Evolutionary conservation across 2,888 invertebrate species (phyloP).

Genomic region (Drosophila mercatorum): DNA sequence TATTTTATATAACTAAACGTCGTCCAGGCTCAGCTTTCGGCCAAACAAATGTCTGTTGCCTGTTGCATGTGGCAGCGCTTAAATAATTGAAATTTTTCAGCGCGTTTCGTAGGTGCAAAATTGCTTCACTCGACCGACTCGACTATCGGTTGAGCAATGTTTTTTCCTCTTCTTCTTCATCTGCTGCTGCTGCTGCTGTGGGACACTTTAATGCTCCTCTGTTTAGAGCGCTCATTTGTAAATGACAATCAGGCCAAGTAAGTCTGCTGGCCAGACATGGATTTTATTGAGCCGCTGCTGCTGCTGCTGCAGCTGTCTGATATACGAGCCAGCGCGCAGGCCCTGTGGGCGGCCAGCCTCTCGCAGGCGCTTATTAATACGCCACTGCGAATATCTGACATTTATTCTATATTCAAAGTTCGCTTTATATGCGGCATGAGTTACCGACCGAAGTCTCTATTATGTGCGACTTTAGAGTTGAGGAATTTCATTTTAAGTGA

Average conservation of each 20-base stretch:
- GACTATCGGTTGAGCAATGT: slow-evolving; percentile 50
- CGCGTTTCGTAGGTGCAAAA: slow-evolving; percentile 64
- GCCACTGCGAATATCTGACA: slow-evolving; percentile 19
- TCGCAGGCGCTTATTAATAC: slow-evolving; percentile 15
- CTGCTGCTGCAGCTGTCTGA: slow-evolving; percentile 15
- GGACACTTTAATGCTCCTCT: slow-evolving; percentile 48
- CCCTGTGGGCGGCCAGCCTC: slow-evolving; percentile 46
- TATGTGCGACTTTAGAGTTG: slow-evolving; percentile 6
- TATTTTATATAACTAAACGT: slow-evolving; percentile 69
- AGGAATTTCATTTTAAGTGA: not conserved
- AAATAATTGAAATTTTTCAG: slow-evolving; percentile 67
- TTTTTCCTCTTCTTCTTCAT: not conserved
- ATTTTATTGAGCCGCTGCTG: slow-evolving; percentile 34
- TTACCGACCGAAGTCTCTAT: slow-evolving; percentile 15
- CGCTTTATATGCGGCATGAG: slow-evolving; percentile 12
- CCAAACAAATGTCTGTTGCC: slow-evolving; percentile 26
- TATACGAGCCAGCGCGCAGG: slow-evolving; percentile 21
- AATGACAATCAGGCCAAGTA: slow-evolving; percentile 55
- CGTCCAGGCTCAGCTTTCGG: slow-evolving; percentile 27
- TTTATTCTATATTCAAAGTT: slow-evolving; percentile 21
- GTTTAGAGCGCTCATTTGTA: slow-evolving; percentile 55
- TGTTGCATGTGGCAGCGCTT: slow-evolving; percentile 32
- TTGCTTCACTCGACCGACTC: slow-evolving; percentile 29
- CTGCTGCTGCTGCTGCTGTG: slow-evolving; percentile 4
- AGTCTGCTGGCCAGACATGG: slow-evolving; percentile 10